Base-by-base conservation (phyloP, 1,140 invertebrate genomes). In the Magallana angulata region DNA sequence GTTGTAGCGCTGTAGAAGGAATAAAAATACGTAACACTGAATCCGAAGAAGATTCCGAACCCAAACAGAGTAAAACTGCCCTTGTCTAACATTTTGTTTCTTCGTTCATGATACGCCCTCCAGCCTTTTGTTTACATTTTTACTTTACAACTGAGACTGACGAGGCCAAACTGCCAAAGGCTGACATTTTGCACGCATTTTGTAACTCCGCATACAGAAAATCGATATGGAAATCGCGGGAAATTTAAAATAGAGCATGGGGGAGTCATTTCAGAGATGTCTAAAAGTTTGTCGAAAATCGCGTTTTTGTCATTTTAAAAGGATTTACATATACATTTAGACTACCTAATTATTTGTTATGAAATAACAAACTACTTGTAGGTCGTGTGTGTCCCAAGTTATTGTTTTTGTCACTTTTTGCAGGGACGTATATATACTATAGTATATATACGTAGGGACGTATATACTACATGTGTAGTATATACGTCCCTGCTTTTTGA, bases 11-110 rank as follows among this genome's bases (percentile, higher is more conserved):
- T 76, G 24, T 76, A 76, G 8, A 76, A 76, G 1, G 68, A 76
- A 81, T 89, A 88, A 60, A 90, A 88, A 76, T 91, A 91, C 7
- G 90, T 91, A 14, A 88, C 62, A 59, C 85, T 86, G 71, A 91
- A 89, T 62, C 90, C 90, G 71, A 90, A 90, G 57, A 90, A 82
- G 36, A 90, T 84, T 57, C 90, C 90, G n/a, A 90, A 68, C 4
- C 48, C 62, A 89, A 90, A 91, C 24, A 89, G 90, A 24, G 90
- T 59, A 62, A 91, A 30, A 12, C 88, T 88, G 58, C 57, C 59
- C 76, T 87, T 76, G 24, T 76, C 68, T 76, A 76, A 18, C 68
- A 76, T 76, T 4, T 18, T 36, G 14, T 12, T 62, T 30, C 8
- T 36, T 76, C 36, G 24, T 76, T 76, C 68, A 30, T 30, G 36